phyloP scores from a whole-genome alignment of 2,888 invertebrate species.

The Pristionchus fissidentatus region DNA sequence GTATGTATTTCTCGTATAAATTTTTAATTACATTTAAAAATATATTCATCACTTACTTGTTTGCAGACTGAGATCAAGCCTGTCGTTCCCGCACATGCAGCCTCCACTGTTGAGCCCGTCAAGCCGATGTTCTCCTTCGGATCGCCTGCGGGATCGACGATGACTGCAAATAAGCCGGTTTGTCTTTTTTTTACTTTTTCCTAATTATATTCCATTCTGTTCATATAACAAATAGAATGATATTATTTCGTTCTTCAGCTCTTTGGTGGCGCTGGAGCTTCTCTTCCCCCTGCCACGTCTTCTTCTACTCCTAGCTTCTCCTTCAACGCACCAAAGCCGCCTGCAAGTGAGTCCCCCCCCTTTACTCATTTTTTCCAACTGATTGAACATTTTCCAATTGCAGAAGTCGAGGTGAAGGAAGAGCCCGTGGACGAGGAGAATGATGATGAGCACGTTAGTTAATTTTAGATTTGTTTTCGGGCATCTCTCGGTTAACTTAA shows the following conservation, averaged over 20 bases:
- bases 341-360: neutral
- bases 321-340: neutral
- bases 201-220: neutral
- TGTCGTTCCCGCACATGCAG: neutral
- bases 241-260: neutral
- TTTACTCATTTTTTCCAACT: no score
- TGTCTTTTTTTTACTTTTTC: neutral
- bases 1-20: neutral
- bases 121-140: conserved; percentile 27
- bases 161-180: neutral
- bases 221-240: neutral
- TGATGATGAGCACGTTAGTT: conserved; percentile 22
- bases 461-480: no score
- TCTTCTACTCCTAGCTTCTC: neutral
- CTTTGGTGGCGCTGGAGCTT: neutral
- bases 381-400: neutral
- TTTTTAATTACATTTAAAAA: neutral
- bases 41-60: neutral
- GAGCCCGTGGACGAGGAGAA: conserved; percentile 17
- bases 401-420: conserved; percentile 37
- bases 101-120: neutral
- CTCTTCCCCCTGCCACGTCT: neutral
- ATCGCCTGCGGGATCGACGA: neutral
- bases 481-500: neutral
- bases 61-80: conserved; percentile 26